Percentiles rank a stretch among this genome's conserved stretches.
Evolutionary conservation across 2,888 invertebrate genomes (phyloP).

Genomic region (Tuberolachnus salignus): DNA sequence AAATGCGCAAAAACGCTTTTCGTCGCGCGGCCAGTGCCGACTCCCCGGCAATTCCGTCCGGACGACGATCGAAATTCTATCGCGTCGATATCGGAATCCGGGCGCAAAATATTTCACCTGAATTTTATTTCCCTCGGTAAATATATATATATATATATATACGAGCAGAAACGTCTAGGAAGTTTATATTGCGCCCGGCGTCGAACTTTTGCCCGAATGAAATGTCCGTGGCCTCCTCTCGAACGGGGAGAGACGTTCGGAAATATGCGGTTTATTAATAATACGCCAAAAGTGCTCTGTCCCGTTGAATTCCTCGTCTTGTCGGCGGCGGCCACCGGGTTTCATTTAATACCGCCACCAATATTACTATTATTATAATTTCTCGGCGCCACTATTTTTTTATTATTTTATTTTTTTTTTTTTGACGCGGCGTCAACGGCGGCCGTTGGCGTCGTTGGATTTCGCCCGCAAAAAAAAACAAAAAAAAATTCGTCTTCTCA

Average conservation of each 20-base stretch:
- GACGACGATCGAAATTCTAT: neutral
- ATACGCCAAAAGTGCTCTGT: neutral
- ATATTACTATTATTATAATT: neutral
- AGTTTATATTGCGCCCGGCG: neutral
- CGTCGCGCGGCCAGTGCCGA: neutral
- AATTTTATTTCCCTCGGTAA: neutral
- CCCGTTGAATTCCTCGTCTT: neutral
- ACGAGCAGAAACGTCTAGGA: too few relatives aligned
- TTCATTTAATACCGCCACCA: neutral
- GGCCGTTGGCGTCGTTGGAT: neutral
- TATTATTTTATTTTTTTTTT: too few relatives aligned
- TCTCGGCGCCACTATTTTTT: neutral
- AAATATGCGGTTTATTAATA: slow-evolving; percentile 42
- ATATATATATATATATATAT: too few relatives aligned
- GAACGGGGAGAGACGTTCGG: neutral
- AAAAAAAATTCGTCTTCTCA: neutral
- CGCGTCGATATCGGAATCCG: slow-evolving; percentile 6
- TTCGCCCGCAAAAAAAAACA: neutral
- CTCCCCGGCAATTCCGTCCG: neutral
- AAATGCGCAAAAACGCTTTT: neutral
- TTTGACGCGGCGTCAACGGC: neutral
- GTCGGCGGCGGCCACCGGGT: too few relatives aligned
- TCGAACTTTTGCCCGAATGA: neutral
- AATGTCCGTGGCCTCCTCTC: neutral
- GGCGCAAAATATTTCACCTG: slow-evolving; percentile 30